Evolutionary conservation across 1,140 invertebrate genomes (phyloP).

Genomic region (Cheumatopsyche charites): DNA sequence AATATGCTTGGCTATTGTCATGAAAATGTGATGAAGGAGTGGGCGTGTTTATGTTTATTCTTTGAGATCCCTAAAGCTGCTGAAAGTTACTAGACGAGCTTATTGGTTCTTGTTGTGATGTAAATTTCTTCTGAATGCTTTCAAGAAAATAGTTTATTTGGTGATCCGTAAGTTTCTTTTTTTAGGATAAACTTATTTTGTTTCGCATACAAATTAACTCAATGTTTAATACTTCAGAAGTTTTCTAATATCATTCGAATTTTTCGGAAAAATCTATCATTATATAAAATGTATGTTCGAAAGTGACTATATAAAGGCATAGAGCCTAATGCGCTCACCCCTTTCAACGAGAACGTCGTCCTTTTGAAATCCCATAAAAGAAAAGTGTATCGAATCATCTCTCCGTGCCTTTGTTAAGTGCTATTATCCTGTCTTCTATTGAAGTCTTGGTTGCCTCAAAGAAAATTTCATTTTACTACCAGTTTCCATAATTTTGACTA

Average conservation of each 20-base stretch:
- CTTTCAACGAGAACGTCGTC: conserved; percentile 13
- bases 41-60: conserved; percentile 47
- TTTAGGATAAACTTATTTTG: too few relatives aligned
- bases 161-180: not conserved
- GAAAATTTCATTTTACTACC: conserved; percentile 36
- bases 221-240: too few relatives aligned
- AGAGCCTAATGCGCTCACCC: not conserved
- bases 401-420: conserved; percentile 42
- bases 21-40: conserved; percentile 46
- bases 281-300: too few relatives aligned
- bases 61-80: conserved; percentile 25
- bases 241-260: too few relatives aligned
- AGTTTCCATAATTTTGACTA: conserved; percentile 39
- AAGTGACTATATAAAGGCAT: too few relatives aligned
- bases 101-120: conserved; percentile 47
- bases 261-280: too few relatives aligned
- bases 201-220: too few relatives aligned
- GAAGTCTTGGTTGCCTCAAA: conserved; percentile 26
- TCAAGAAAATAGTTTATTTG: conserved; percentile 13
- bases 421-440: conserved; percentile 41
- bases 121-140: conserved; percentile 33
- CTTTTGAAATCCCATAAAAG: conserved; percentile 46
- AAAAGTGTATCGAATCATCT: conserved; percentile 43
- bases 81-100: conserved; percentile 29
- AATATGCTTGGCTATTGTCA: conserved; percentile 34